These are phyloP conservation scores for Popillia japonica DNA, from an alignment of 1,140 invertebrate species.

Conservation along the genomic window DNA sequence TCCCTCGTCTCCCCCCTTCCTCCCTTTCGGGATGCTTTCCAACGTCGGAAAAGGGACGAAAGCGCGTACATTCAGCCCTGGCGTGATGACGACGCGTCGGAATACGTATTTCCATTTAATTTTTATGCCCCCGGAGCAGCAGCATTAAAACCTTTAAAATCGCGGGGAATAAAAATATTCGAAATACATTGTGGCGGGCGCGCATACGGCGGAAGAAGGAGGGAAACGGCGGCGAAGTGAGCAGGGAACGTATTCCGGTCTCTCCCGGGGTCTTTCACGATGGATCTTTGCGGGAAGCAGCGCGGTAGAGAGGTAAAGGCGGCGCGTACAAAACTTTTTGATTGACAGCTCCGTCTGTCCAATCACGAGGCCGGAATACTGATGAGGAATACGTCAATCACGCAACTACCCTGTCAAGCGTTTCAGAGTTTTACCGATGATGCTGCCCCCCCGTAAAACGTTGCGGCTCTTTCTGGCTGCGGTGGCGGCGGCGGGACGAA, in stretches of 20 bases:
- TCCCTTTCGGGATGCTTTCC: background rate
- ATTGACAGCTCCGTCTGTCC: conserved; percentile 70
- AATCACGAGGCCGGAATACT: conserved; percentile 69
- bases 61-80: background rate
- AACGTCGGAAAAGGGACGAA: conserved; percentile 20
- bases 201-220: background rate
- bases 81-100: conserved; percentile 20
- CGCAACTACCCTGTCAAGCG: conserved; percentile 42
- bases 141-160: conserved; percentile 54
- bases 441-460: background rate
- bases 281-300: conserved; percentile 39
- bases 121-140: conserved; percentile 50
- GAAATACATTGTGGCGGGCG: conserved; percentile 51
- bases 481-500: conserved; percentile 5
- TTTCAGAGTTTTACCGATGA: conserved; percentile 28
- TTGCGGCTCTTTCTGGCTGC: background rate
- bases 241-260: background rate
- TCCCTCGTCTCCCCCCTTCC: conserved; percentile 8
- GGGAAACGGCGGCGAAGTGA: background rate
- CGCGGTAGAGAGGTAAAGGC: conserved; percentile 46
- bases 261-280: conserved; percentile 22
- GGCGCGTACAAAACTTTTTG: conserved; percentile 61
- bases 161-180: conserved; percentile 58
- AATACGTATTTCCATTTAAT: conserved; percentile 58
- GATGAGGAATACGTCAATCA: conserved; percentile 71